Evolutionary conservation across 2,888 invertebrate genomes (phyloP), one percentile per base, ranked within the genome.

Genomic region (Apomyelois bistriatella): DNA sequence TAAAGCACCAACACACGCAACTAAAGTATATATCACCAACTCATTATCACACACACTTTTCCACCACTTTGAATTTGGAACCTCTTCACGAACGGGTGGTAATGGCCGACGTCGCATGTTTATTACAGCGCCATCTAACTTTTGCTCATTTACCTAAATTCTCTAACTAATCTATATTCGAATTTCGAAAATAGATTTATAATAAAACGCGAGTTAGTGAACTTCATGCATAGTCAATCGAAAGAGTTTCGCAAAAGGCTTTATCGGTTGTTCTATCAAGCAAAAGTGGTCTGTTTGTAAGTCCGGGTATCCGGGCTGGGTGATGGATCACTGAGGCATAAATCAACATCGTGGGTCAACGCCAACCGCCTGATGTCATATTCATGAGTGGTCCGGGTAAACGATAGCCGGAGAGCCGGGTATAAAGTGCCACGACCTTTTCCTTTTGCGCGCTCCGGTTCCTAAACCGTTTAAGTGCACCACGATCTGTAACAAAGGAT

Each of bases 1-100:
- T 48, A 93, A 85, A 15, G 94, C 88, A 13, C 95, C 94, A 9
- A 94, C 93, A 30, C 93, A 88, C 52, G 93, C 92, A 47, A 95
- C 94, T 16, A 93, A 79, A 15, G 89, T 82, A 72, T 94, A 94
- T 53, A 93, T 85, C 57, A 90, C 91, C 92, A 93, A 93, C 50
- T 92, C 92, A 61, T 79, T 89, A 40, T 88, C 82, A 71, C 79
- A 85, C 10, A 84, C 56, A 54, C 67, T 75, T 8, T 71, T 65
- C 80, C 84, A 84, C 5, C 70, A 68, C 57, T 77, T 83, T 6
- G 69, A 61, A 55, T 77, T 84, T 41, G 76, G 61, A 64, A 79
- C 79, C 72, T 91, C 91, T 65, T 90, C 91, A 42, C 82, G 84
- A 12, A 87, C 88, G 58, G 86, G 85, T 30, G 87, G 85, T 58